Percentiles rank a stretch among this genome's conserved stretches.
Conservation (phyloP, 2,113 vertebrate genomes). For the Canis aureus region DNA sequence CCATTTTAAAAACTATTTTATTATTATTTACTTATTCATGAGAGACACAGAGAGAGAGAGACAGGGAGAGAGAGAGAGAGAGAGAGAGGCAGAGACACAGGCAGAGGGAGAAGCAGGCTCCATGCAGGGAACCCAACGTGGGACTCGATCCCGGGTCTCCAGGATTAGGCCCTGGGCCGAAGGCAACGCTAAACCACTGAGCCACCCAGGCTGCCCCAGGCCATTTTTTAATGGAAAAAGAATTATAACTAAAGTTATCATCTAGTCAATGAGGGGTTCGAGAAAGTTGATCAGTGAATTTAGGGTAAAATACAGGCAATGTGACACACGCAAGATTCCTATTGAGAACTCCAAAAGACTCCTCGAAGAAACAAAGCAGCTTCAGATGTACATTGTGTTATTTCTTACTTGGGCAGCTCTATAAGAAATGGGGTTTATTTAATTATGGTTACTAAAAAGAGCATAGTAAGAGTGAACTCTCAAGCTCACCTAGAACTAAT, state of each 20-base stretch:
- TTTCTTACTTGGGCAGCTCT: not conserved
- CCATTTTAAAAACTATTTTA: not conserved
- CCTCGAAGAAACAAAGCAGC: not conserved
- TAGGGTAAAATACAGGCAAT: not conserved
- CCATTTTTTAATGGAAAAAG: not conserved
- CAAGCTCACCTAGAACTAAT: not conserved
- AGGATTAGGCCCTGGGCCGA: too few species aligned
- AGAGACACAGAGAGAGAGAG: too few species aligned
- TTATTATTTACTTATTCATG: too few species aligned
- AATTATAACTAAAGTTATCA: not conserved
- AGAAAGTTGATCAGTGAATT: not conserved
- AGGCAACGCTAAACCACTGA: too few species aligned
- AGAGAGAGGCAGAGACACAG: too few species aligned
- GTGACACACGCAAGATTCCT: not conserved
- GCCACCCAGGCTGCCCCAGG: too few species aligned
- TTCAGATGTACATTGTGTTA: not conserved
- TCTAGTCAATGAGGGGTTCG: not conserved
- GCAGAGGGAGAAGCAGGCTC: too few species aligned
- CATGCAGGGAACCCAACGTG: too few species aligned
- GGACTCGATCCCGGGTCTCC: too few species aligned
- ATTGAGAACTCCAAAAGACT: not conserved
- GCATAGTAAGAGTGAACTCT: not conserved
- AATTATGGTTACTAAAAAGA: not conserved
- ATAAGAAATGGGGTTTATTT: not conserved
- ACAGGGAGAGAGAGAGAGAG: too few species aligned